Base-by-base conservation (phyloP, 2,888 invertebrate genomes). In the Idaea biselata region DNA sequence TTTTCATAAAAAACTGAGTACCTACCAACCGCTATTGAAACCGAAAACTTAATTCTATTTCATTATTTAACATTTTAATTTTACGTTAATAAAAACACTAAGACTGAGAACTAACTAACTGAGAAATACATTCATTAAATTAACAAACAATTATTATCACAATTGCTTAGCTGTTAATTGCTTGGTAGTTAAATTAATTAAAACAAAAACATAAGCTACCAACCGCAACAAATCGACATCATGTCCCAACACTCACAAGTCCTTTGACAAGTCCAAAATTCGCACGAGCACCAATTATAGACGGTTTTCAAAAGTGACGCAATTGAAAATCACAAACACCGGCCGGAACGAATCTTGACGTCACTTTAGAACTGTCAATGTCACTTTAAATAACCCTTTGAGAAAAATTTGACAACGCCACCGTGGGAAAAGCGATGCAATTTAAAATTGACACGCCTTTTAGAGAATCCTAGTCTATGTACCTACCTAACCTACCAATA, bases 241-340 rank as follows among this genome's bases (percentile, higher is more conserved):
- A 44, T 44, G 44, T 32, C 44, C 44, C 7, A 44, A 7, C 14
- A 44, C 14, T 44, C 44, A 8, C 44, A 44, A 44, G 60, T 61
- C 58, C 63, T 63, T 63, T 65, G 66, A 69, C 63, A 66, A 68
- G 67, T 70, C 61, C 65, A 65, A 74, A 70, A 74, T 62, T 87
- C 88, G 88, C 92, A 91, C 91, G 89, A 88, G 91, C 76, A 69
- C 67, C 73, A 71, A 89, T 92, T 88, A 65, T 81, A 60, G 77
- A 89, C 87, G 87, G 83, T 71, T 82, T 77, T 91, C 92, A 91
- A 81, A 78, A 73, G 81, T 88, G 87, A 89, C 83, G 89, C 88
- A 89, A 91, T 75, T 72, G 73, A 73, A 84, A 79, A 18, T 18
- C 56, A 55, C 55, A 14, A 18, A 18, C 18, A 18, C 17, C 56